Percentiles rank a stretch among this genome's conserved stretches.
Evolutionary conservation across 2,113 vertebrate genomes (phyloP).

Genomic region (Pseudonaja textilis): DNA sequence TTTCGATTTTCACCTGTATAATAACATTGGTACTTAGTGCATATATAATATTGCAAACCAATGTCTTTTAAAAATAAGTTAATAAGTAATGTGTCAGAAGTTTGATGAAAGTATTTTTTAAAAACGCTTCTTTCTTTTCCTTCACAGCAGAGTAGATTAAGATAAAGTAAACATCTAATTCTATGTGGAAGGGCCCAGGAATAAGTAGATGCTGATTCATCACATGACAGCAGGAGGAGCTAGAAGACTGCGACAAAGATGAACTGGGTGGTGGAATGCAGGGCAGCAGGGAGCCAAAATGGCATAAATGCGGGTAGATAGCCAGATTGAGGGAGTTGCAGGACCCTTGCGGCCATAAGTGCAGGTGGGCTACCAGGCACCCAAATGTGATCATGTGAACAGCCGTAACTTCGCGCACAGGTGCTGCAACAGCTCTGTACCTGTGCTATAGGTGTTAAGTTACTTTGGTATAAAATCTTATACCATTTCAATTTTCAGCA

Average conservation of each 20-base stretch:
- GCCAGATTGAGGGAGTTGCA: no score
- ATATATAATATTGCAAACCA: background rate
- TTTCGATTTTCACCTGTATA: no score
- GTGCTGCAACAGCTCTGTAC: background rate
- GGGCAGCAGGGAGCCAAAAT: background rate
- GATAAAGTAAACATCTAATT: background rate
- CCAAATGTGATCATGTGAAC: background rate
- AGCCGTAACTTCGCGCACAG: background rate
- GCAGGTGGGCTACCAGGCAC: background rate
- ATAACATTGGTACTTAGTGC: background rate
- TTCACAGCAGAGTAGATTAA: background rate
- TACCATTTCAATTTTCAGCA: background rate
- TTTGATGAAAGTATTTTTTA: background rate
- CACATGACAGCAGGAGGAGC: background rate
- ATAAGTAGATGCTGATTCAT: background rate
- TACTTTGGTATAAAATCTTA: background rate
- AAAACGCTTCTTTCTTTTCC: background rate
- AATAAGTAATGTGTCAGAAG: background rate
- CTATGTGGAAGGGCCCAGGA: background rate
- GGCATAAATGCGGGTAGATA: no score
- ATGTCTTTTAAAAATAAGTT: background rate
- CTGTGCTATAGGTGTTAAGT: background rate
- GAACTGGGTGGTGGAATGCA: background rate
- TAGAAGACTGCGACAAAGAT: background rate
- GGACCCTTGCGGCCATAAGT: no score